phyloP scores from a whole-genome alignment of 2,113 vertebrate genomes.

The Pachypanchax playfairii region DNA sequence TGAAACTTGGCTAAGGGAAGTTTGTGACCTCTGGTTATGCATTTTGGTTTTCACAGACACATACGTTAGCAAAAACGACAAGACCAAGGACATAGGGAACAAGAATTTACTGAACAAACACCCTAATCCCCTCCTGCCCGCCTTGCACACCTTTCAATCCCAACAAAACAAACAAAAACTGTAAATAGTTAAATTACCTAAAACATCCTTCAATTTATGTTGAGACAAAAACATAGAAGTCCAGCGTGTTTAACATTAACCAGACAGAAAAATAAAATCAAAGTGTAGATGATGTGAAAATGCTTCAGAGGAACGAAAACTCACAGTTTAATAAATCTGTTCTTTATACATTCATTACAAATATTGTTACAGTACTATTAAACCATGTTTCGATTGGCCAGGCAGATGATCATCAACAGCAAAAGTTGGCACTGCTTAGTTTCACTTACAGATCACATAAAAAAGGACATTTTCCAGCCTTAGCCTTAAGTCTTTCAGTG shows the following conservation, averaged over 20 bases:
- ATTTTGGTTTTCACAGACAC: too few relatives aligned
- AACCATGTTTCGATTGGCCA: conserved; percentile 28
- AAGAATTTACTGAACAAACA: conserved; percentile 54
- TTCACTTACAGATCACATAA: conserved; percentile 5
- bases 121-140: too few relatives aligned
- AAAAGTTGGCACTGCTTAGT: conserved; percentile 9
- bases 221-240: conserved; percentile 11
- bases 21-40: background rate
- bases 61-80: background rate
- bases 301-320: background rate
- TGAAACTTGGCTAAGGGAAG: background rate
- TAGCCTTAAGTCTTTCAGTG: background rate
- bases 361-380: conserved; percentile 51
- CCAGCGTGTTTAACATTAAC: conserved; percentile 19
- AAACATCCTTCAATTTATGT: conserved; percentile 25
- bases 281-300: conserved; percentile 51
- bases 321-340: conserved; percentile 56
- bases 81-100: conserved; percentile 16
- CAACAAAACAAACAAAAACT: conserved; percentile 1
- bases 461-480: background rate
- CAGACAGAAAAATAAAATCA: conserved; percentile 3
- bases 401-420: background rate
- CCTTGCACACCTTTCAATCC: too few relatives aligned
- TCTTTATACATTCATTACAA: conserved; percentile 42
- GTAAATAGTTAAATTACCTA: conserved; percentile 18